Evolutionary conservation across 2,888 invertebrate species (phyloP), one percentile per base, ranked within the genome.

Genomic region (Athripsodes cinereus): DNA sequence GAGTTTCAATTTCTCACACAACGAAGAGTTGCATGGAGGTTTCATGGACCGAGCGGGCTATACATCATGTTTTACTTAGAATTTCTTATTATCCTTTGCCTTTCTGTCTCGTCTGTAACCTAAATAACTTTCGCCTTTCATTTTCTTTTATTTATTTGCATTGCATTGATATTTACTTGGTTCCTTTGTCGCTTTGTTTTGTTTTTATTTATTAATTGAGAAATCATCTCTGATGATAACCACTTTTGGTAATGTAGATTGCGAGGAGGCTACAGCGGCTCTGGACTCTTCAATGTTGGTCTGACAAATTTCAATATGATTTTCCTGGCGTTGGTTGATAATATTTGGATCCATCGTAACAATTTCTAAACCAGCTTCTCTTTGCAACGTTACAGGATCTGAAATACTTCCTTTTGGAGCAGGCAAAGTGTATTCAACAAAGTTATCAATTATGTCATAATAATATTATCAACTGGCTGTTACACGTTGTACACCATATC

Each of bases 61-160:
- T 21, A 48, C 48, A 18, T 48, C 48, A 6, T 48, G 48, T 48
- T 20, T 48, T 21, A 48, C 48, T 48, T 48, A 19, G 20, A 20
- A 48, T 20, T 3, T 48, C 6, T 20, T 18, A 20, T 48, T 21
- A 20, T 6, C 18, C 8, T 21, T 48, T 48, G 48, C 18, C 21
- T 48, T 18, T 48, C 21, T 48, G 21, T 48, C 48, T 20, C 48
- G 18, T 48, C 48, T 18, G 48, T 48, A 48, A 19, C 48, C 48
- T 48, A 48, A 48, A 48, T 48, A 48, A 48, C 21, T 48, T 21
- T 48, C 48, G 20, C 48, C 48, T 48, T 48, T 48, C 48, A 48
- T 48, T 21, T 21, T 18, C 20, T 16, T 8, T 21, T 48, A 18
- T 20, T 48, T 48, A 48, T 21, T 48, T 20, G 20, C 3, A 8